Conservation (phyloP, 2,888 invertebrate species). For the Hermodice carunculata region DNA sequence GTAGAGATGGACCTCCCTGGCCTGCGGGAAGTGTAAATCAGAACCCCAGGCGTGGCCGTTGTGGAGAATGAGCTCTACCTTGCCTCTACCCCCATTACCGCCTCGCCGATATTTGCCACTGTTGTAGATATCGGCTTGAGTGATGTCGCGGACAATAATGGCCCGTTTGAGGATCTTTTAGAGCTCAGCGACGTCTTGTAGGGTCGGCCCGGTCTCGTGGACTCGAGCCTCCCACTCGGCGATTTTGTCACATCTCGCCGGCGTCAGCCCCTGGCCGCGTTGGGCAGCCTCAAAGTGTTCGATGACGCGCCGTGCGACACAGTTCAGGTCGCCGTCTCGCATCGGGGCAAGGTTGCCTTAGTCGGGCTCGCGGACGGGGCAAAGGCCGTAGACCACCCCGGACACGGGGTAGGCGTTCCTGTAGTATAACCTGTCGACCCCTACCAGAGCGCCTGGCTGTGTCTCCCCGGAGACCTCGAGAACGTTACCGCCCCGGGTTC, state of each 20-base stretch:
- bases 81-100: not conserved
- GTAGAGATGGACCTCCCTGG: slow-evolving; percentile 8
- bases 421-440: too few species aligned
- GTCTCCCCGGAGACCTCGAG: too few species aligned
- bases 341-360: slow-evolving; percentile 14
- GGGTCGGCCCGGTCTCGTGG: slow-evolving; percentile 28
- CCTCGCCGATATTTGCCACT: not conserved
- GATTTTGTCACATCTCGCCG: not conserved
- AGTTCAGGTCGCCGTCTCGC: slow-evolving; percentile 27
- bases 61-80: slow-evolving; percentile 24
- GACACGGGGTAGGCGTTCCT: too few species aligned
- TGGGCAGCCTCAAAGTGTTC: slow-evolving; percentile 26
- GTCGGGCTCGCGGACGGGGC: not conserved
- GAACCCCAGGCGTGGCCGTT: slow-evolving; percentile 32
- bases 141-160: slow-evolving; percentile 19
- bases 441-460: too few species aligned
- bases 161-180: slow-evolving; percentile 19
- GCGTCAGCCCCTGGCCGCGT: slow-evolving; percentile 17
- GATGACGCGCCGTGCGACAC: slow-evolving; percentile 26
- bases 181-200: slow-evolving; percentile 21
- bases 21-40: slow-evolving; percentile 22
- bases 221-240: slow-evolving; percentile 19
- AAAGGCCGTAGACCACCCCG: too few species aligned
- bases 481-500: too few species aligned
- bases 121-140: slow-evolving; percentile 21